These are phyloP conservation scores for Hoplias malabaricus DNA, from an alignment of 2,113 vertebrate genomes.

Conservation along the genomic window DNA sequence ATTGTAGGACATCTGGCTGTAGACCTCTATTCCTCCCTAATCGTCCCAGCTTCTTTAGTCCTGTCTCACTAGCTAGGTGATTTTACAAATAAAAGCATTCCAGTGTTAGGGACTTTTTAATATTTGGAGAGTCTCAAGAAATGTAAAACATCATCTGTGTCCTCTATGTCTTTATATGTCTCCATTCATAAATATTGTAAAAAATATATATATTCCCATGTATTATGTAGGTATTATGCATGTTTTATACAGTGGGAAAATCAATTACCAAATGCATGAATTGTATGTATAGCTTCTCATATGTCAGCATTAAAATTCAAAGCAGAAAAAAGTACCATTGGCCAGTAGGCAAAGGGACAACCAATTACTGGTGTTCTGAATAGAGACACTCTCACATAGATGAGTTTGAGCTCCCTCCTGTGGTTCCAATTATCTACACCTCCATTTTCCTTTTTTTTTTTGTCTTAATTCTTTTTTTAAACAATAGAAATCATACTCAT, in stretches of 20 bases:
- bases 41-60: not conserved
- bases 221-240: too few species aligned
- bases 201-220: too few species aligned
- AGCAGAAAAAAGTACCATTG: not conserved
- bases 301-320: not conserved
- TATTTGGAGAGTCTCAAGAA: not conserved
- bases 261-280: not conserved
- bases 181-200: not conserved
- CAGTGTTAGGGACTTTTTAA: not conserved
- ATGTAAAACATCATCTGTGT: not conserved
- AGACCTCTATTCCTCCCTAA: conserved; percentile 35
- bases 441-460: not conserved
- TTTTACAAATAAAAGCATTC: conserved; percentile 13
- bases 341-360: not conserved
- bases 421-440: not conserved
- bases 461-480: too few species aligned
- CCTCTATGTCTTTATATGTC: conserved; percentile 8
- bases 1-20: conserved; percentile 51
- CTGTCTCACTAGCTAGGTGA: not conserved
- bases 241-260: not conserved
- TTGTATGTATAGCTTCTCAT: not conserved
- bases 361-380: not conserved
- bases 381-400: not conserved
- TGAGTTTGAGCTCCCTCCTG: not conserved
- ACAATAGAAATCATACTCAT: too few species aligned